phyloP scores from a whole-genome alignment of 2,113 vertebrate species.

The Phainopepla nitens region DNA sequence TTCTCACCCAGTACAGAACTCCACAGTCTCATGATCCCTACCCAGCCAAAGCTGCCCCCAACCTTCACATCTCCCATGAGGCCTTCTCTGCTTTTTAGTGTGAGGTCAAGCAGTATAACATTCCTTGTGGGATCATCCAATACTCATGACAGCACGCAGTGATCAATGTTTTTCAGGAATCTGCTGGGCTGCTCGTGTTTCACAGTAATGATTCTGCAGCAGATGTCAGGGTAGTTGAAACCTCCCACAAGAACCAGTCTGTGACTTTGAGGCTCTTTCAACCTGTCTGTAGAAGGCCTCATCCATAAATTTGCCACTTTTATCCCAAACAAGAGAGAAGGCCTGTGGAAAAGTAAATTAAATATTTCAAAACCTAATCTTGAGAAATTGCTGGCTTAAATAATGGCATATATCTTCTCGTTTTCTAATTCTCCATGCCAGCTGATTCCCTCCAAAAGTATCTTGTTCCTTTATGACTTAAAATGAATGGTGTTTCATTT shows the following conservation, averaged over 20 bases:
- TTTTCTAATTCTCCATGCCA: background rate
- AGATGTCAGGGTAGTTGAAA: background rate
- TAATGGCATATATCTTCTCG: background rate
- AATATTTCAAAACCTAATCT: background rate
- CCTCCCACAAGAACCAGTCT: fast-evolving
- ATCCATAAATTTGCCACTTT: background rate
- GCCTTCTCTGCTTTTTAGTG: background rate
- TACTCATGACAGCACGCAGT: background rate
- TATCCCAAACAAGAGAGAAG: background rate
- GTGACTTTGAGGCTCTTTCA: background rate
- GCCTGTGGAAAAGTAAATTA: background rate
- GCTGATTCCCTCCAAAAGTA: background rate
- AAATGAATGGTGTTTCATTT: background rate
- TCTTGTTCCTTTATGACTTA: background rate
- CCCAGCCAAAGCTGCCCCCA: background rate
- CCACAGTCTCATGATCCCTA: background rate
- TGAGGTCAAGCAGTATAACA: background rate
- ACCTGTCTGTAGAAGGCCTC: background rate
- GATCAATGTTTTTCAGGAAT: background rate
- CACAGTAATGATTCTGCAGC: background rate
- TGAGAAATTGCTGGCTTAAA: background rate
- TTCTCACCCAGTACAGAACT: fast-evolving
- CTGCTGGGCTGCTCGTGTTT: background rate
- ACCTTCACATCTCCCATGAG: background rate
- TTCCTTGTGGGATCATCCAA: background rate